phyloP scores from a whole-genome alignment of 1,140 invertebrate genomes.

The Sarcophaga bullata region DNA sequence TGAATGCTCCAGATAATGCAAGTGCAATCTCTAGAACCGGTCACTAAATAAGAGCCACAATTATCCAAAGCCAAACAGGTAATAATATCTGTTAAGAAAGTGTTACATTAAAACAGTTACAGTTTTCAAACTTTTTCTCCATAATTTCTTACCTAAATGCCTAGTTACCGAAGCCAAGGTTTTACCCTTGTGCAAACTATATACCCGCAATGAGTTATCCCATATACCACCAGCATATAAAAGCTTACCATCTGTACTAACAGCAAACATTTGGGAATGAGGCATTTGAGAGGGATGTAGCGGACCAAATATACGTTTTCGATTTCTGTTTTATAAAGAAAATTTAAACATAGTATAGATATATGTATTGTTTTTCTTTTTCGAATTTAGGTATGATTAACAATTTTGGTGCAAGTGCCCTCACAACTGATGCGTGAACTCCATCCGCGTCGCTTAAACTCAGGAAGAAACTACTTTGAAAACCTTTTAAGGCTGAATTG shows the following conservation, averaged over 20 bases:
- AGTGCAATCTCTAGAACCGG: constrained; percentile 73
- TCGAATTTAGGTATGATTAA: constrained; percentile 77
- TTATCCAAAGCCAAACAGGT: constrained; percentile 73
- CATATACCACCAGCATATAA: constrained; percentile 74
- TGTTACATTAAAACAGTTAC: not conserved
- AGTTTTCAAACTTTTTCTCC: not conserved
- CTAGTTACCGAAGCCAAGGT: constrained; percentile 69
- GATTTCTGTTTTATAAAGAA: constrained; percentile 57
- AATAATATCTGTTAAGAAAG: constrained; percentile 67
- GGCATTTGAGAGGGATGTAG: constrained; percentile 70
- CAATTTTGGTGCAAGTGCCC: constrained; percentile 87
- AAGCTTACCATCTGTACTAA: constrained; percentile 73
- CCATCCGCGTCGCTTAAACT: constrained; percentile 73
- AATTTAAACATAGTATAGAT: too few relatives aligned
- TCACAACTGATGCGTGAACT: constrained; percentile 81
- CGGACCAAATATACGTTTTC: constrained; percentile 67
- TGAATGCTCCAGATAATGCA: constrained; percentile 74
- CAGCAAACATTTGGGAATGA: constrained; percentile 69
- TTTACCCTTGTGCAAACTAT: constrained; percentile 69
- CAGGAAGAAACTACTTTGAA: constrained; percentile 67
- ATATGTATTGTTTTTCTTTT: constrained; percentile 94
- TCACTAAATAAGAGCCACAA: constrained; percentile 71
- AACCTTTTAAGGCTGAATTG: constrained; percentile 64
- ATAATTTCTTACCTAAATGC: constrained; percentile 67
- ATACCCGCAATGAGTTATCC: constrained; percentile 74